These are phyloP conservation scores for Rhamphomyia laevipes DNA, from an alignment of 2,888 invertebrate species.

Conservation along the genomic window DNA sequence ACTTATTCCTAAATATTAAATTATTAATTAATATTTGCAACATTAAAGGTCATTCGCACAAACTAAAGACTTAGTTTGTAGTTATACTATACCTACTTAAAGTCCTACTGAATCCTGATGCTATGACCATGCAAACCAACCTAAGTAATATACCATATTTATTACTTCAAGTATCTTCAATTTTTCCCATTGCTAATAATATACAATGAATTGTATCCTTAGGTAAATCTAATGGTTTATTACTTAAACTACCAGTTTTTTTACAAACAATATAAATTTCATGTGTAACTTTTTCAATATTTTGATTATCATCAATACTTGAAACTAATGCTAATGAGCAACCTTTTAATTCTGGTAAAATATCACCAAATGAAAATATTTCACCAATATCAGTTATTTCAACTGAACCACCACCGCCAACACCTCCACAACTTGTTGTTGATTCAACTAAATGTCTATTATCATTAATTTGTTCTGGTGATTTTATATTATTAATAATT, in stretches of 20 bases:
- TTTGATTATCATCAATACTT: slow-evolving; percentile 26
- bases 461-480: slow-evolving; percentile 4
- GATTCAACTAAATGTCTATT: slow-evolving; percentile 18
- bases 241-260: slow-evolving; percentile 28
- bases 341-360: slow-evolving; percentile 28
- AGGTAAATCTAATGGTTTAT: slow-evolving; percentile 33
- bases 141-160: too few species aligned
- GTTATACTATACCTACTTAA: too few species aligned
- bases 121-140: too few species aligned
- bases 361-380: slow-evolving; percentile 22
- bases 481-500: slow-evolving; percentile 15
- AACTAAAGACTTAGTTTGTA: too few species aligned
- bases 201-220: slow-evolving; percentile 33
- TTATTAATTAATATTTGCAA: too few species aligned
- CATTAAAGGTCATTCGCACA: too few species aligned
- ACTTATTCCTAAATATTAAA: too few species aligned
- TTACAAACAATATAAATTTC: slow-evolving; percentile 34
- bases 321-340: slow-evolving; percentile 34
- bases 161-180: neutral
- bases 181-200: slow-evolving; percentile 24
- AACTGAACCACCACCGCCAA: neutral
- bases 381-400: slow-evolving; percentile 15
- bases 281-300: slow-evolving; percentile 24
- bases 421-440: neutral
- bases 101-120: too few species aligned